Evolutionary conservation across 2,797 vertebrate genomes (phyloP), one percentile per base, ranked within the genome.

Genomic region (Botia almorhae): DNA sequence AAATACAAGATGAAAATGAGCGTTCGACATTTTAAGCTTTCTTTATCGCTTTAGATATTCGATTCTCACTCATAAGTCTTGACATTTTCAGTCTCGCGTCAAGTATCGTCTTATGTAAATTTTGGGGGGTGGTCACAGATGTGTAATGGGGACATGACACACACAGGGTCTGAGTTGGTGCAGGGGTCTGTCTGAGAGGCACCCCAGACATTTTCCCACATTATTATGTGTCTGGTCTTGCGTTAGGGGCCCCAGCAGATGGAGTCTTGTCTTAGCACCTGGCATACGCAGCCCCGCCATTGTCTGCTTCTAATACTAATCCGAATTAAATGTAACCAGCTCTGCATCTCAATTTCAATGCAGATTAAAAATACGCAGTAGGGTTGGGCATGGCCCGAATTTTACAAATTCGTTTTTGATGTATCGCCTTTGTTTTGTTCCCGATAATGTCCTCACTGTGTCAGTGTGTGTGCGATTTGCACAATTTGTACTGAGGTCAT

Each of bases 191-290:
- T 88, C 87, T 71, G 76, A 72, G 78, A 81, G 85, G 89, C 89
- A 88, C 87, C 89, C 91, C 85, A 92, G 91, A 93, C 91, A 71
- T 90, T 90, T 94, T 93, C 93, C 92, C 92, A 93, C 94, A 94
- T 94, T 94, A 95, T 93, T 93, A 92, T 93, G 89, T 93, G 92
- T 93, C 92, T 93, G 92, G 92, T 92, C 81, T 89, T 90, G 74
- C 88, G 89, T 89, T 90, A 78, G 72, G 90, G 91, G 90, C 90
- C 90, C 91, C 87, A 84, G 86, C 93, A 94, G 93, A 94, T 94
- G 93, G 92, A 94, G 93, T 89, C 91, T 91, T 88, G 93, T 93
- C 89, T 92, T 81, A 91, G 88, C 94, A 93, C 92, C 94, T 94
- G 93, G 91, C 90, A 92, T 87, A 69, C 85, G 84, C 61, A 87